A percentile compares a stretch with the other conserved stretches of the same genome.
Evolutionary conservation across 2,888 invertebrate species (phyloP).

Genomic region (Hartigia nigra): DNA sequence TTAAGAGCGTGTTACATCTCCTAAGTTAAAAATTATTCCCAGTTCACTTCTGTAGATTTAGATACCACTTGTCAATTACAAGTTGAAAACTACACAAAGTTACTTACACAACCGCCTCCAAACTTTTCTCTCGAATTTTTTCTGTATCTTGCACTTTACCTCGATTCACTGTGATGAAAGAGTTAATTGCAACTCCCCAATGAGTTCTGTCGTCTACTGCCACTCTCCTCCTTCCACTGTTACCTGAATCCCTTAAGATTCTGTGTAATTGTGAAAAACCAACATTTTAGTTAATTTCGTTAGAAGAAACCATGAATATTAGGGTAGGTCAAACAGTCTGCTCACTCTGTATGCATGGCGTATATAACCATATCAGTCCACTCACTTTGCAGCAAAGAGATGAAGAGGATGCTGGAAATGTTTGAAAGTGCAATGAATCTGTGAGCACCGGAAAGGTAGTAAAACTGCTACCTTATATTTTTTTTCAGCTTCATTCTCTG

Average conservation of each 20-base stretch:
- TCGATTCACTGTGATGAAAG: background rate
- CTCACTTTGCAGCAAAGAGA: slow-evolving; percentile 54
- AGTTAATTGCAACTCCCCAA: slow-evolving; percentile 2
- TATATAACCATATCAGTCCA: background rate
- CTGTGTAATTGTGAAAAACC: background rate
- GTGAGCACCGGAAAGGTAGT: slow-evolving; percentile 25
- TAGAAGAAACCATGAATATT: slow-evolving; percentile 25
- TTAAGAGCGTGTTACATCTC: background rate
- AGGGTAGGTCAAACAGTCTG: slow-evolving; percentile 28
- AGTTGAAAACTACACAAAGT: background rate
- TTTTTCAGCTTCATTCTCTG: background rate
- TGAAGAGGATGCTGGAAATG: slow-evolving; percentile 61
- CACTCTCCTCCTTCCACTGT: background rate
- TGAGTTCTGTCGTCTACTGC: background rate
- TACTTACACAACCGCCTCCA: background rate
- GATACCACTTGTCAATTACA: background rate
- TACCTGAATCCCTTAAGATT: background rate
- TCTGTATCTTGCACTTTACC: background rate
- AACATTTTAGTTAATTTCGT: slow-evolving; percentile 25
- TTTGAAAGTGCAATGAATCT: slow-evolving; percentile 60
- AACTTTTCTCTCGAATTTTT: background rate
- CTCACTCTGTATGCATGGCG: slow-evolving; percentile 19
- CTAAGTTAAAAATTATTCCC: background rate
- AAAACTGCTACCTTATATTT: background rate
- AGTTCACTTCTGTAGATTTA: background rate